A percentile compares a stretch with the other conserved stretches of the same genome.
These are phyloP conservation scores for Scaptomyza polygonia DNA, from an alignment of 2,888 invertebrate species.

Conservation along the genomic window DNA sequence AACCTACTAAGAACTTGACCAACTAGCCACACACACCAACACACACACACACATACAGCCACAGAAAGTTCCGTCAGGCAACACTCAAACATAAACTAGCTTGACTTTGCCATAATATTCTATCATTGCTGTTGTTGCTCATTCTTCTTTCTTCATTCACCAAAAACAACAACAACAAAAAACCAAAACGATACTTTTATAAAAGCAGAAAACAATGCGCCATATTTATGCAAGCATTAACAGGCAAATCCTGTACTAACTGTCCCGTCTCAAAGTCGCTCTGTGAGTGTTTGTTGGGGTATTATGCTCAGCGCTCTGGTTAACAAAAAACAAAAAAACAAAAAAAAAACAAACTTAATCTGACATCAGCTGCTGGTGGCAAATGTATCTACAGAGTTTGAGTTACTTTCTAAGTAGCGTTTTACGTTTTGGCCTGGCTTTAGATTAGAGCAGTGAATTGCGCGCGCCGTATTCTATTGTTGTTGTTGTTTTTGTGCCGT, in stretches of 20 bases:
- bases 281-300: conserved; percentile 15
- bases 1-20: conserved; percentile 68
- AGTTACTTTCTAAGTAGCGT: conserved; percentile 76
- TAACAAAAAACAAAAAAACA: no score
- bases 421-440: conserved; percentile 46
- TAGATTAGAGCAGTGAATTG: conserved; percentile 65
- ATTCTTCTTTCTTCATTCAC: not conserved
- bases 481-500: conserved; percentile 14
- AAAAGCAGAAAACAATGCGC: conserved; percentile 62
- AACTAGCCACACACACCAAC: conserved; percentile 27
- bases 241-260: conserved; percentile 47
- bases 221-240: conserved; percentile 75
- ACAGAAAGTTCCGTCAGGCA: conserved; percentile 13
- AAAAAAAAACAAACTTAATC: conserved; percentile 64
- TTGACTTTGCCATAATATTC: conserved; percentile 50
- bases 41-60: no score
- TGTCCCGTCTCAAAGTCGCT: conserved; percentile 12
- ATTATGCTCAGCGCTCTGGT: conserved; percentile 45
- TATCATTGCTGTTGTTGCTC: conserved; percentile 23
- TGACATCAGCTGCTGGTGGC: conserved; percentile 52
- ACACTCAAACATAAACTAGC: conserved; percentile 51
- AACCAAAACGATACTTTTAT: conserved; percentile 24
- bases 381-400: conserved; percentile 48
- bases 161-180: conserved; percentile 11
- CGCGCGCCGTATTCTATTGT: not conserved